Base-by-base conservation (phyloP, 2,113 vertebrate species). In the Choloepus hoffmanni region DNA sequence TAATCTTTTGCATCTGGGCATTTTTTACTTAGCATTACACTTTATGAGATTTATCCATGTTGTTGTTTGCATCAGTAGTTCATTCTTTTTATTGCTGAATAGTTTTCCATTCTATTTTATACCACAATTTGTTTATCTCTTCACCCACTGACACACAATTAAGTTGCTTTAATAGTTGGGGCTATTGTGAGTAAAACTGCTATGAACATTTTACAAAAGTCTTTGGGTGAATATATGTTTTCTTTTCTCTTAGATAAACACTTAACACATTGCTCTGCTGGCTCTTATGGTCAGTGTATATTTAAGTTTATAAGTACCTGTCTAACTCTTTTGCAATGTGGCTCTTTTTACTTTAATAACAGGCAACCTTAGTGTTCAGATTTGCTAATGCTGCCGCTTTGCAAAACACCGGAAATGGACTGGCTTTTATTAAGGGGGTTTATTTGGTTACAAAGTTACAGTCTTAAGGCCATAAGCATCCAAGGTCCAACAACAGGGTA, bases 291-390 rank as follows among this genome's bases (percentile, higher is more conserved):
- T 55, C 55, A 82, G 18, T 36, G 5, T 58, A 60, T 40, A 65
- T 48, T 87, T 87, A 87, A 76, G 23, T 79, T 73, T 73, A 16
- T 60, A 92, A 76, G 48, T 83, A 92, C 19, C n/a, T 76, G 14
- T 9, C 4, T 7, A 92, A 15, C n/a, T 48, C 40, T 76, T 92
- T 50, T 26, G 33, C 36, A 76, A 88, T 68, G 74, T 30, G 36
- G 21, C 9, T 28, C 4, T 65, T 58, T 92, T 74, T 73, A 1
- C 65, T 16, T 67, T 92, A 60, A 28, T 74, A 50, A 24, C 30
- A 82, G 36, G 24, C 13, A 76, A 76, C 36, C 16, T 36, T 67
- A 4, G 6, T 55, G 30, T 63, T 95, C 36, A 36, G 36, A 36
- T 36, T 36, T 36, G 36, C 36, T 36, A 36, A 36, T 36, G 36